Percentiles rank a stretch among this genome's conserved stretches.
Conservation (phyloP, 2,888 invertebrate genomes). For the Lithophane ornitopus region DNA sequence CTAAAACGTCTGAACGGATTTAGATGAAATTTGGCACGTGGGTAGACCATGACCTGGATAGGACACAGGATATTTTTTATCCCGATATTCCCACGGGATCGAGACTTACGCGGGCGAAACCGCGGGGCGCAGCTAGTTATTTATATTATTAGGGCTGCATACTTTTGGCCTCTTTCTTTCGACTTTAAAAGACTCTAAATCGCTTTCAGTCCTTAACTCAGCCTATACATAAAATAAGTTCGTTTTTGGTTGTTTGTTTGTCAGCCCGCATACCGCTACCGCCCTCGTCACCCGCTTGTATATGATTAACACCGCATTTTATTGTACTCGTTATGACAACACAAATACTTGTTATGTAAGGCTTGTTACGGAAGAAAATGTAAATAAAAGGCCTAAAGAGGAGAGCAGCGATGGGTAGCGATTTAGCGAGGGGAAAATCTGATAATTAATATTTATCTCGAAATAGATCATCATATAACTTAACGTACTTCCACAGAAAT, state of each 20-base stretch:
- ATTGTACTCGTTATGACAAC: slow-evolving; percentile 51
- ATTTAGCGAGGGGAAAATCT: neutral
- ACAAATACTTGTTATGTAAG: slow-evolving; percentile 30
- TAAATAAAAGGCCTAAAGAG: slow-evolving; percentile 30
- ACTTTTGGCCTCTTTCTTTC: neutral
- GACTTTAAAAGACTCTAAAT: neutral
- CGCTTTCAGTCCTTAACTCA: slow-evolving; percentile 32
- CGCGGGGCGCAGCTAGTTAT: no score
- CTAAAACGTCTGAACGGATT: no score
- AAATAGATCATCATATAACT: neutral
- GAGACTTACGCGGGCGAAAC: no score
- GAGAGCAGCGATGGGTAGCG: no score
- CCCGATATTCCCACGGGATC: no score
- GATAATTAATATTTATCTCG: neutral
- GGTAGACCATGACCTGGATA: no score
- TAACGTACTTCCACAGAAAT: neutral
- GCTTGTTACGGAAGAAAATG: slow-evolving; percentile 10
- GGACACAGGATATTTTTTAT: no score
- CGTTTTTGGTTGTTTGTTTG: slow-evolving; percentile 77
- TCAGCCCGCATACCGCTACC: slow-evolving; percentile 78
- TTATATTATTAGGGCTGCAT: neutral
- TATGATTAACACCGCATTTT: slow-evolving; percentile 68
- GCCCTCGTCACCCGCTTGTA: slow-evolving; percentile 60
- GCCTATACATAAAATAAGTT: slow-evolving; percentile 73
- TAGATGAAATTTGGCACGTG: no score